Conservation (phyloP, 2,888 invertebrate genomes). For the Halictus quadricinctus region DNA sequence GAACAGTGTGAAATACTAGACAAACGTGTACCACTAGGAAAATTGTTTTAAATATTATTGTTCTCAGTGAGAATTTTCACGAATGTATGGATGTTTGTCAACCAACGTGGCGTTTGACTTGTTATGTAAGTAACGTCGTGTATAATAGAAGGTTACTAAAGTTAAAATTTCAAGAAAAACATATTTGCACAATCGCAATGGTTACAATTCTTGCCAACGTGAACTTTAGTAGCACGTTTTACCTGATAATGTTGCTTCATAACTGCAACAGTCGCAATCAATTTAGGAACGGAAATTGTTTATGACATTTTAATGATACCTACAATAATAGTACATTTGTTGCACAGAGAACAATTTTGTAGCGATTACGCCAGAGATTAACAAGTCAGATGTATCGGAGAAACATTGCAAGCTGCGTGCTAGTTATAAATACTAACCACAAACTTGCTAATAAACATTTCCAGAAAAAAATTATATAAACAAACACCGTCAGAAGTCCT, state of each 20-base stretch:
- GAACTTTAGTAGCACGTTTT: not conserved
- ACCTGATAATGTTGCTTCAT: not conserved
- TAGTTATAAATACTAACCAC: no score
- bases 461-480: not conserved
- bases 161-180: not conserved
- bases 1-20: no score
- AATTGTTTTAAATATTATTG: no score
- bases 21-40: no score
- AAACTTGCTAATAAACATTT: not conserved
- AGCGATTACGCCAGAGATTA: not conserved
- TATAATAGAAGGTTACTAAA: not conserved
- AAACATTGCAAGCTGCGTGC: not conserved
- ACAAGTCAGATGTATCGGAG: not conserved
- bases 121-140: not conserved
- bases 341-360: not conserved
- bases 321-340: not conserved
- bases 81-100: not conserved
- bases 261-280: not conserved
- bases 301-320: not conserved
- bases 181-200: not conserved
- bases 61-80: not conserved
- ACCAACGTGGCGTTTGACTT: not conserved
- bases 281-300: not conserved
- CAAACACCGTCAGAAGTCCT: not conserved
- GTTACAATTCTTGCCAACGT: not conserved